phyloP scores from a whole-genome alignment of 2,888 invertebrate genomes.

The Caenorhabditis zanzibari region DNA sequence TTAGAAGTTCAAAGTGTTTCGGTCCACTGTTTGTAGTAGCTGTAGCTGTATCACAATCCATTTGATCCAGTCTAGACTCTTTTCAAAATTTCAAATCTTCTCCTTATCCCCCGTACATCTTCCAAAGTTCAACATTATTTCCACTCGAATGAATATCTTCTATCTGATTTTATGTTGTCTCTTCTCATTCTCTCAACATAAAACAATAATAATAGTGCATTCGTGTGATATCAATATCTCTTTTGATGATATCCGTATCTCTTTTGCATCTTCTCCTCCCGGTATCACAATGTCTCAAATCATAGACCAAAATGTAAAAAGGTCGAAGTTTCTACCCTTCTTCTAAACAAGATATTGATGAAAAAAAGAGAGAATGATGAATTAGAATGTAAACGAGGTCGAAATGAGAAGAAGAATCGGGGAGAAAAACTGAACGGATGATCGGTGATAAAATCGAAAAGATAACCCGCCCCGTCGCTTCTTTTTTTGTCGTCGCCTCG shows the following conservation, averaged over 20 bases:
- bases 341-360: constrained; percentile 14
- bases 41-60: not conserved
- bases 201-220: constrained; percentile 3
- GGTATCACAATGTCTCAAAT: constrained; percentile 25
- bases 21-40: no score
- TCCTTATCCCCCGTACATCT: not conserved
- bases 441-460: constrained; percentile 14
- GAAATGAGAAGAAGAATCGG: constrained; percentile 3
- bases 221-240: not conserved
- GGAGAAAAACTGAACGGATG: constrained; percentile 10
- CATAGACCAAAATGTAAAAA: constrained; percentile 51
- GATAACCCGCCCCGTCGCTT: constrained; percentile 1
- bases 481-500: constrained; percentile 6
- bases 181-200: not conserved
- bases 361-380: constrained; percentile 24
- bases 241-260: constrained; percentile 13
- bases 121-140: constrained; percentile 4
- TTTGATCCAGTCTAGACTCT: not conserved
- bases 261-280: not conserved
- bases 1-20: no score
- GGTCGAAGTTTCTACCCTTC: constrained; percentile 24
- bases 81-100: not conserved
- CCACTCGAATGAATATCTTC: not conserved
- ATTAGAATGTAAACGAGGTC: constrained; percentile 39
- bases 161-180: not conserved